These are phyloP conservation scores for Drosophila pseudotalamancana DNA, from an alignment of 2,888 invertebrate genomes.

Conservation along the genomic window DNA sequence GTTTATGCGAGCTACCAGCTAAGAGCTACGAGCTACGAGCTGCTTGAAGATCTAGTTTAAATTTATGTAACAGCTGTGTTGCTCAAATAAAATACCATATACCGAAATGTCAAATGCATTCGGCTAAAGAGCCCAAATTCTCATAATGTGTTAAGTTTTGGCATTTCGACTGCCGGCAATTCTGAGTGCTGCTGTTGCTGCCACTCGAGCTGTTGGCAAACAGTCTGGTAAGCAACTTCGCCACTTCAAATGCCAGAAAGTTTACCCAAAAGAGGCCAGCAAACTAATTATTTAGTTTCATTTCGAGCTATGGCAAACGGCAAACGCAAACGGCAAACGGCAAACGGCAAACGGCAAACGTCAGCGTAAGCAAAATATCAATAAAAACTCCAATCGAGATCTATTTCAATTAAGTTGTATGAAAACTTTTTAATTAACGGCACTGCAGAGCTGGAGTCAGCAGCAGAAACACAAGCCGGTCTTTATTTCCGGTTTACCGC, in stretches of 20 bases:
- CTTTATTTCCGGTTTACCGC: conserved; percentile 44
- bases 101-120: conserved; percentile 75
- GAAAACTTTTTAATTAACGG: conserved; percentile 78
- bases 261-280: conserved; percentile 76
- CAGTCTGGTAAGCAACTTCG: conserved; percentile 74
- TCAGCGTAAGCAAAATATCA: conserved; percentile 72
- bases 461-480: conserved; percentile 23
- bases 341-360: conserved; percentile 57
- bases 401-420: conserved; percentile 78
- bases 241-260: conserved; percentile 75
- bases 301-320: conserved; percentile 49
- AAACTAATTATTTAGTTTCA: conserved; percentile 79
- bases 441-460: conserved; percentile 56
- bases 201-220: conserved; percentile 75
- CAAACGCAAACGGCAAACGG: conserved; percentile 9
- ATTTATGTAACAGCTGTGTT: conserved; percentile 70
- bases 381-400: conserved; percentile 79
- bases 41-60: conserved; percentile 34
- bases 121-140: conserved; percentile 50
- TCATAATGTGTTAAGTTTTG: conserved; percentile 78
- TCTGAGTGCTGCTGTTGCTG: conserved; percentile 54
- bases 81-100: conserved; percentile 35
- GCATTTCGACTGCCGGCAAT: conserved; percentile 56
- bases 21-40: too few relatives aligned
- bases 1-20: conserved; percentile 40